These are phyloP conservation scores for Marmota monax DNA, from an alignment of 2,113 vertebrate species.

Conservation along the genomic window DNA sequence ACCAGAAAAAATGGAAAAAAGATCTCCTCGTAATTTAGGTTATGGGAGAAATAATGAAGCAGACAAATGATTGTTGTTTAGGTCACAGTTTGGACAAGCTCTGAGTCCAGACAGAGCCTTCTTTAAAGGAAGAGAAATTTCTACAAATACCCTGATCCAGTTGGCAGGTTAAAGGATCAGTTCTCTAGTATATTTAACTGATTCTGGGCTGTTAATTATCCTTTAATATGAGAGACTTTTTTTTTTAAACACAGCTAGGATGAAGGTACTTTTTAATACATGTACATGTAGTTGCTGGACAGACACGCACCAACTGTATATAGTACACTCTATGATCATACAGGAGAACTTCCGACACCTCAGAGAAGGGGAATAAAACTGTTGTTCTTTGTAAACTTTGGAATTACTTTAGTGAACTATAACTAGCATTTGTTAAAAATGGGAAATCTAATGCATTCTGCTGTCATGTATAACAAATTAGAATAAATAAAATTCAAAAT, in stretches of 20 bases:
- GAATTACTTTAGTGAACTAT: background rate
- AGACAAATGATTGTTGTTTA: background rate
- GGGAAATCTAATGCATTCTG: background rate
- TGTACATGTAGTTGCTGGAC: fast-evolving
- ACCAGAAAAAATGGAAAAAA: background rate
- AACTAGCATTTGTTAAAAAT: background rate
- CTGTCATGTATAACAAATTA: too few species aligned
- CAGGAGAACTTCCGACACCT: fast-evolving
- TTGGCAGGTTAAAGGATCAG: background rate
- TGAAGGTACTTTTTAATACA: too few species aligned
- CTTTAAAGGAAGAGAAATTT: background rate
- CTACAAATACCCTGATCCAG: background rate
- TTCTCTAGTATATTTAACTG: background rate
- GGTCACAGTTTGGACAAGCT: background rate
- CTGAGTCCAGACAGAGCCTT: background rate
- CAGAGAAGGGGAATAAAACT: background rate
- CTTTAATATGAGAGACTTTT: background rate
- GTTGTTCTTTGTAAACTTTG: background rate
- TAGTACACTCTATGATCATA: background rate
- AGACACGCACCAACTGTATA: fast-evolving
- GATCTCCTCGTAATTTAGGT: background rate
- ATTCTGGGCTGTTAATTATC: background rate
- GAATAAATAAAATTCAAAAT: too few species aligned
- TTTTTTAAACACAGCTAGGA: background rate
- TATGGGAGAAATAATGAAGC: background rate